These are phyloP conservation scores for Suncus etruscus DNA, from an alignment of 2,113 vertebrate genomes.

Conservation along the genomic window DNA sequence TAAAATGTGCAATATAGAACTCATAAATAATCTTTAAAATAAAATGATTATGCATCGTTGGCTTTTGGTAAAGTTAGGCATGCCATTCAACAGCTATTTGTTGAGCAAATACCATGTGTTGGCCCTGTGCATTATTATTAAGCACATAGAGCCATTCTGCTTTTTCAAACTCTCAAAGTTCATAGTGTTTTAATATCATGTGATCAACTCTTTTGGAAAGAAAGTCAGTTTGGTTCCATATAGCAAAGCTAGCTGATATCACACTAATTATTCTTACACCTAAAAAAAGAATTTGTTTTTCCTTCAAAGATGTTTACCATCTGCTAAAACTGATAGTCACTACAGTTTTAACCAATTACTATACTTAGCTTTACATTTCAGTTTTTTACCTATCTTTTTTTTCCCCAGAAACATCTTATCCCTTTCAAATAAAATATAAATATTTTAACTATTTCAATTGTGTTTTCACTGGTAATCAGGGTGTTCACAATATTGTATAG, in stretches of 20 bases:
- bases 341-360: slow-evolving; percentile 40
- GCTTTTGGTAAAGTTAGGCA: neutral
- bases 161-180: neutral
- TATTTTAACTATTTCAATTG: neutral
- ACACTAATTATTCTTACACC: slow-evolving; percentile 34
- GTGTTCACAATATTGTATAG: neutral
- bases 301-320: slow-evolving; percentile 51
- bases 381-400: slow-evolving; percentile 3
- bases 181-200: neutral
- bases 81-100: neutral
- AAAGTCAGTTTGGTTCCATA: slow-evolving; percentile 31
- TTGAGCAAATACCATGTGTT: neutral
- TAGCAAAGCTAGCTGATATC: slow-evolving; percentile 32
- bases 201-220: slow-evolving; percentile 22
- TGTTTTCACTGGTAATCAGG: neutral
- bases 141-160: neutral
- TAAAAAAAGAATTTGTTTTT: slow-evolving; percentile 31
- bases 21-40: slow-evolving; percentile 16
- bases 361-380: slow-evolving; percentile 39
- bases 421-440: neutral
- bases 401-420: neutral
- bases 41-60: neutral
- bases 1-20: slow-evolving; percentile 6
- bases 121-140: neutral
- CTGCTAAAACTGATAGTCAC: slow-evolving; percentile 54